Evolutionary conservation across 2,888 invertebrate species (phyloP).

Genomic region (Noctua comes): DNA sequence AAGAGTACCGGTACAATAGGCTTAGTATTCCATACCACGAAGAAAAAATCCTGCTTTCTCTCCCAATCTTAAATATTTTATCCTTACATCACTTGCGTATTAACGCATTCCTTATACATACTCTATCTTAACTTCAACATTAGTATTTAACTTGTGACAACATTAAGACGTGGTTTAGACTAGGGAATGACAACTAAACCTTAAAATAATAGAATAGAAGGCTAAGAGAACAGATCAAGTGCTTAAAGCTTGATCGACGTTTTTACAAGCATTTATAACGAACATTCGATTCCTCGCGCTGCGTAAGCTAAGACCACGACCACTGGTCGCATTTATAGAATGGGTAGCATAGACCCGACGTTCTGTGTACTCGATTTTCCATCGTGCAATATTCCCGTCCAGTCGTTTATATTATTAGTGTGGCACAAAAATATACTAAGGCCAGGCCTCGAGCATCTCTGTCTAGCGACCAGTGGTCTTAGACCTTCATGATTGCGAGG

Average conservation of each 20-base stretch:
- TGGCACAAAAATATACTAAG: conserved; percentile 52
- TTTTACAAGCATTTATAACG: conserved; percentile 61
- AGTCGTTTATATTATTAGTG: conserved; percentile 40
- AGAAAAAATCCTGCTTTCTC: conserved; percentile 40
- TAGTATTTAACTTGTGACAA: conserved; percentile 59
- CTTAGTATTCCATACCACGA: conserved; percentile 60
- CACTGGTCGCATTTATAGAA: conserved; percentile 9
- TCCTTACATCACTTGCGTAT: conserved; percentile 57
- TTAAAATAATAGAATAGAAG: conserved; percentile 58
- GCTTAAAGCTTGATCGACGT: conserved; percentile 59
- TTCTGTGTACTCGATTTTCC: conserved; percentile 1
- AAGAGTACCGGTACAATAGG: conserved; percentile 43
- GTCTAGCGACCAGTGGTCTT: conserved; percentile 31
- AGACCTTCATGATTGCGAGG: conserved; percentile 19
- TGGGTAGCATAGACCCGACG: not conserved
- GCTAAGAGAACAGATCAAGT: conserved; percentile 61
- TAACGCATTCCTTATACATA: conserved; percentile 46
- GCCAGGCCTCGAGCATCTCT: conserved; percentile 33
- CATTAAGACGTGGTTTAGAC: conserved; percentile 64
- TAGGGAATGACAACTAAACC: conserved; percentile 62
- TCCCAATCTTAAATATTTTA: conserved; percentile 48
- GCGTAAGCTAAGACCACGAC: conserved; percentile 17
- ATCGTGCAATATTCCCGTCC: not conserved
- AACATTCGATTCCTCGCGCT: conserved; percentile 40
- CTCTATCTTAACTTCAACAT: conserved; percentile 53